These are phyloP conservation scores for Apis mellifera DNA, from an alignment of 1,140 invertebrate genomes.

Conservation along the genomic window Amel_HAv3.1 CM009931.2:21883501-21884000, in stretches of 20 bases:
- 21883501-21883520: too few relatives aligned
- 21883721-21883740: neutral
- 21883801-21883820: too few relatives aligned
- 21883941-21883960: too few relatives aligned
- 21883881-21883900: conserved; percentile 6
- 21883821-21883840: neutral
- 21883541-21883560: neutral
- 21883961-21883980: neutral
- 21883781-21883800: neutral
- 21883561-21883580: too few relatives aligned
- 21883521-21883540: too few relatives aligned
- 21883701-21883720: neutral
- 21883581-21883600: too few relatives aligned
- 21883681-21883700: neutral
- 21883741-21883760: neutral
- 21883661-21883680: too few relatives aligned
- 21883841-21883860: neutral
- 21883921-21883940: neutral
- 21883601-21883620: neutral
- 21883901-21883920: conserved; percentile 3
- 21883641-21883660: too few relatives aligned
- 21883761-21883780: neutral
- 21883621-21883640: neutral
- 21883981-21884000: conserved; percentile 24
- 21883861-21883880: too few relatives aligned